Base-by-base conservation (phyloP, 2,888 invertebrate genomes). In the Busseola fusca region DNA sequence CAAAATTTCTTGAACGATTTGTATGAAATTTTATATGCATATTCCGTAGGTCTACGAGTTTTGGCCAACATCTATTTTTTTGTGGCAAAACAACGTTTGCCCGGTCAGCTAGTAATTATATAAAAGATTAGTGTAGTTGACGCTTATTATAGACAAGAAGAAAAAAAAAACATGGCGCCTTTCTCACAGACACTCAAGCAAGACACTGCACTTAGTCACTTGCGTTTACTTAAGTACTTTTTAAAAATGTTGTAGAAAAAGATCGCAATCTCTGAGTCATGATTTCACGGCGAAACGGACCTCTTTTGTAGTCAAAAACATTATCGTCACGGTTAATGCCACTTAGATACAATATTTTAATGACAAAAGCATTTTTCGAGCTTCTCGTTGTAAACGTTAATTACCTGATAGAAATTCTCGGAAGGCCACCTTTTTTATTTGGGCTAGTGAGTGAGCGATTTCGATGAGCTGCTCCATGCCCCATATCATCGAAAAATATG, bases 341-440 rank as follows among this genome's bases (percentile, higher is more conserved):
- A 74, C 80, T 83, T 75, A 75, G 50, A 68, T 63, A 75, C 56
- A 54, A 72, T 74, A 71, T n/a, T 72, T 74, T 64, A 72, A 85
- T 87, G 84, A 87, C 85, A 87, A 88, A 83, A 86, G 78, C 73
- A 80, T 71, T 84, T 84, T 86, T 80, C 74, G 71, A 83, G 69
- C 77, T 81, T 81, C 84, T 86, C 84, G 84, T 86, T 87, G 86
- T 86, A 74, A 83, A 72, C 81, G 81, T 83, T 89, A 89, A 89
- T 88, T 90, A 87, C 84, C 84, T 84, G 82, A 80, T 79, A 80
- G 50, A 72, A 80, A 83, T 89, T 89, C 88, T 80, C 62, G 73
- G 87, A 87, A 90, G 79, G 82, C 57, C 72, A 74, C 58, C 72
- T 80, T 79, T 27, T 74, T 74, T 58, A 54, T 52, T 27, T 6